A percentile compares a stretch with the other conserved stretches of the same genome.
Evolutionary conservation across 2,113 vertebrate species (phyloP).

Genomic region (Lepisosteus osseus): DNA sequence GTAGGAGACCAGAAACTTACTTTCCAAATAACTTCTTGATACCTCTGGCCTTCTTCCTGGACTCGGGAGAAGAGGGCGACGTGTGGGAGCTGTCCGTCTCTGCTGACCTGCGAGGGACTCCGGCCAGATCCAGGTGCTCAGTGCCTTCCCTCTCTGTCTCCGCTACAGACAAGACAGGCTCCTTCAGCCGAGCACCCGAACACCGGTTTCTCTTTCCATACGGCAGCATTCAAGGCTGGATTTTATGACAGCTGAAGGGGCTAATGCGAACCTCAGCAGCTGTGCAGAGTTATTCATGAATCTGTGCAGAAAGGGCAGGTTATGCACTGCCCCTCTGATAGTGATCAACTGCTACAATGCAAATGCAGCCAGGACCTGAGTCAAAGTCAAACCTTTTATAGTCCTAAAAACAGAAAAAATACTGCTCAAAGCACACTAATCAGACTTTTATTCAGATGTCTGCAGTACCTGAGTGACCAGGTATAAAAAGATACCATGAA

Average conservation of each 20-base stretch:
- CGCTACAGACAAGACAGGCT: slow-evolving; percentile 60
- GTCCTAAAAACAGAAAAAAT: no score
- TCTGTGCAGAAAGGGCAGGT: no score
- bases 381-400: no score
- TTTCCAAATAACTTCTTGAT: slow-evolving; percentile 93
- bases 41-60: slow-evolving; percentile 88
- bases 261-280: no score
- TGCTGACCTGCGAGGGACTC: slow-evolving; percentile 68
- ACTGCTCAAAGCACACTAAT: no score
- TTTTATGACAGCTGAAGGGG: neutral
- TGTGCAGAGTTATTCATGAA: no score
- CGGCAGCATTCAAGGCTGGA: neutral
- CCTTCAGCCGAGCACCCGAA: slow-evolving; percentile 22
- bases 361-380: no score
- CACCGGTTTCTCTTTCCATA: slow-evolving; percentile 4
- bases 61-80: slow-evolving; percentile 78
- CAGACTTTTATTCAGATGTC: no score
- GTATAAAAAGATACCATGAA: no score
- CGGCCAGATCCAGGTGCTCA: slow-evolving; percentile 84
- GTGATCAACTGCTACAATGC: no score
- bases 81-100: slow-evolving; percentile 72
- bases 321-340: no score
- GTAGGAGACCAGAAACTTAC: slow-evolving; percentile 59
- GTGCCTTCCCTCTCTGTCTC: slow-evolving; percentile 82
- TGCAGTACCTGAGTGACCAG: no score